These are phyloP conservation scores for Brachionus koreanus DNA, from an alignment of 1,140 invertebrate genomes.

Conservation along the genomic window DNA sequence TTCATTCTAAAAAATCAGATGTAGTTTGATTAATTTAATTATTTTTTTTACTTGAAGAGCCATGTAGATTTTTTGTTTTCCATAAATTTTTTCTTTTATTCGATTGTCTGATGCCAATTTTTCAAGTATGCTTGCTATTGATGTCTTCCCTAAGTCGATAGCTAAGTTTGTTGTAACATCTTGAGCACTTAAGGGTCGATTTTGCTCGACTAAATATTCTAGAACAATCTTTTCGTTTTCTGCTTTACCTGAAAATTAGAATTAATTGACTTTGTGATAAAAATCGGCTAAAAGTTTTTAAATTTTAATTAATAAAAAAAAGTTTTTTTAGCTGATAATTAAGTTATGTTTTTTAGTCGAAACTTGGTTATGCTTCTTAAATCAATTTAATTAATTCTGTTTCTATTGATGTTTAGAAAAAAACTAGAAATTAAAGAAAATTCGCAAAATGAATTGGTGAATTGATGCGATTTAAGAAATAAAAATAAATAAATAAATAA, in stretches of 20 bases:
- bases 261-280: too few relatives aligned
- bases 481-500: neutral
- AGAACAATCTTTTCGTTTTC: constrained; percentile 55
- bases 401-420: too few relatives aligned
- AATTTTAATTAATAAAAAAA: too few relatives aligned
- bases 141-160: constrained; percentile 70
- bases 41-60: constrained; percentile 62
- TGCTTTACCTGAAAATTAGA: too few relatives aligned
- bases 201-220: constrained; percentile 69
- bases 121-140: constrained; percentile 53
- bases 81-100: constrained; percentile 65
- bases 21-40: neutral
- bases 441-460: too few relatives aligned
- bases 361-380: too few relatives aligned
- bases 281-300: too few relatives aligned
- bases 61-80: constrained; percentile 84
- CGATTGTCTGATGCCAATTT: constrained; percentile 52
- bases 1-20: neutral
- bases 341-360: too few relatives aligned
- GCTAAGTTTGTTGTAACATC: constrained; percentile 74
- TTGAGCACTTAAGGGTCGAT: constrained; percentile 76
- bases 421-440: too few relatives aligned
- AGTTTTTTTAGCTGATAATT: too few relatives aligned
- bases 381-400: too few relatives aligned
- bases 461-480: too few relatives aligned